Conservation (phyloP, 1,140 invertebrate species). For the Drosophila arizonae region DNA sequence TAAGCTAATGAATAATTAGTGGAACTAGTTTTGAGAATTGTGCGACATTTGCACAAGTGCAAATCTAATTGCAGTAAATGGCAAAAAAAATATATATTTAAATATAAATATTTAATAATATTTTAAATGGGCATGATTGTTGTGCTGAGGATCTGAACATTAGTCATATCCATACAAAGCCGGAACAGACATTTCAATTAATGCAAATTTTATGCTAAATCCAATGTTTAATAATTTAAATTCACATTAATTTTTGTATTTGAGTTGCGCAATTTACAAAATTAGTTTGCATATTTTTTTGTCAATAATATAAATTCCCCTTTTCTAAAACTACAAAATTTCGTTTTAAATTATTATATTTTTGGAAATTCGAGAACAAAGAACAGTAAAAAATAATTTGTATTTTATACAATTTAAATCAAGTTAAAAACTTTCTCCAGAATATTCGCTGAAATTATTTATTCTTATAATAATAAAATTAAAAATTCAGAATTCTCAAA, state of each 20-base stretch:
- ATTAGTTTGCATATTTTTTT: no score
- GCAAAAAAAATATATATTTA: constrained; percentile 14
- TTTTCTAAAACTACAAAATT: no score
- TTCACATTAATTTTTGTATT: not conserved
- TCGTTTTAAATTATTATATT: no score
- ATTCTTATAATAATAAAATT: not conserved
- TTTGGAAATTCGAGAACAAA: no score
- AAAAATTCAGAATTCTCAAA: not conserved
- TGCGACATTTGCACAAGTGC: constrained; percentile 58
- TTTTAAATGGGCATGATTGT: constrained; percentile 29
- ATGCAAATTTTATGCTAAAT: not conserved
- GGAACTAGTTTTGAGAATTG: constrained; percentile 60
- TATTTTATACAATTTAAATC: no score
- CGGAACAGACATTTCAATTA: not conserved
- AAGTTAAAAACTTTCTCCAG: no score
- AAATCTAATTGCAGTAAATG: constrained; percentile 46
- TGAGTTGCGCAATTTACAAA: not conserved
- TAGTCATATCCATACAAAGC: constrained; percentile 26
- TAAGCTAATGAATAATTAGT: constrained; percentile 49
- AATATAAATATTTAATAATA: constrained; percentile 35
- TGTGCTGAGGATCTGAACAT: not conserved
- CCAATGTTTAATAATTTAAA: not conserved
- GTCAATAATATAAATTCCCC: no score
- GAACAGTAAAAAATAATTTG: no score
- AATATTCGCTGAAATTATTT: not conserved